These are phyloP conservation scores for Amphipyra berbera DNA, from an alignment of 2,888 invertebrate genomes.

Conservation along the genomic window DNA sequence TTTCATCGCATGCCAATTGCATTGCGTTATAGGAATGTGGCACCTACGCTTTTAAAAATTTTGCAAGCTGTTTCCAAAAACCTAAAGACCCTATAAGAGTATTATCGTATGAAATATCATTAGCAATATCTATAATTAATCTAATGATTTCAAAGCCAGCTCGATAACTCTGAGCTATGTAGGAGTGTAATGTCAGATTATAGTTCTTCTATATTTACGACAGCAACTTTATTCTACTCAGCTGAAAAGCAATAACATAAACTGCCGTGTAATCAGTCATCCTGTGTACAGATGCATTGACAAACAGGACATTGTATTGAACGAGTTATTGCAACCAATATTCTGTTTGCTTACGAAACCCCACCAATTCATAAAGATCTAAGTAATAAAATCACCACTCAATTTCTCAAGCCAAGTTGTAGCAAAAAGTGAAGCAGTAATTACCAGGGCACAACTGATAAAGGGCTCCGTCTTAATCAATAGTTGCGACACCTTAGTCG, in stretches of 20 bases:
- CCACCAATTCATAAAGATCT: too few relatives aligned
- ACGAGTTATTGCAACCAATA: too few relatives aligned
- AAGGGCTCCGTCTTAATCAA: constrained; percentile 52
- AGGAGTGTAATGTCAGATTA: neutral
- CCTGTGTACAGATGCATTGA: too few relatives aligned
- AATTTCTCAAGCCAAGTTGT: too few relatives aligned
- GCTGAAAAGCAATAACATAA: too few relatives aligned
- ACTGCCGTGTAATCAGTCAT: too few relatives aligned
- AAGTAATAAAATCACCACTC: too few relatives aligned
- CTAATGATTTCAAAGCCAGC: neutral
- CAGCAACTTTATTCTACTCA: too few relatives aligned
- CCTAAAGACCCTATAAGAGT: neutral
- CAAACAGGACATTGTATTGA: too few relatives aligned
- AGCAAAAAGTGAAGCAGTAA: constrained; percentile 31
- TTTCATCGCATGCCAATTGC: constrained; percentile 43
- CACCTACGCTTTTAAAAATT: neutral
- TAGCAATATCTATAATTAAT: neutral
- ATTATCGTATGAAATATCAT: neutral
- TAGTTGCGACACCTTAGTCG: constrained; percentile 65
- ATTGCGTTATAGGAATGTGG: constrained; percentile 12
- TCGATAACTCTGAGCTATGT: neutral
- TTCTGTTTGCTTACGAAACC: too few relatives aligned
- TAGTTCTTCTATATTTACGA: too few relatives aligned
- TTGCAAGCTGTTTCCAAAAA: neutral
- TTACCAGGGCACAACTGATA: constrained; percentile 47